These are phyloP conservation scores for Catonia carolina DNA, from an alignment of 2,888 invertebrate genomes.

Conservation along the genomic window DNA sequence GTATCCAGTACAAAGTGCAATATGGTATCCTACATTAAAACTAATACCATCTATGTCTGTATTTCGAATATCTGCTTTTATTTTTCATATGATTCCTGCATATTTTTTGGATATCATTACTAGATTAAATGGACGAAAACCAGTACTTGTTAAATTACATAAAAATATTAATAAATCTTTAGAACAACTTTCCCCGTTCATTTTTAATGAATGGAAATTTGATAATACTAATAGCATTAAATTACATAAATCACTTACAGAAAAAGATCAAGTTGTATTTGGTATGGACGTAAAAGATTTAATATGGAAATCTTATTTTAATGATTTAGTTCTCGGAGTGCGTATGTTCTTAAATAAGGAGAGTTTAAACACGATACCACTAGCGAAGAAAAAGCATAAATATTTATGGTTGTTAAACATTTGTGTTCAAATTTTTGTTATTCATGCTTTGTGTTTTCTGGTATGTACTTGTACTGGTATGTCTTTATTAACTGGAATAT, in stretches of 20 bases:
- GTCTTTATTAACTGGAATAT: too few relatives aligned
- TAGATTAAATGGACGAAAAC: slow-evolving; percentile 68
- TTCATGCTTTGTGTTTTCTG: too few relatives aligned
- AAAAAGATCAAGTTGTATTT: slow-evolving; percentile 56
- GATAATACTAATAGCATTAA: slow-evolving; percentile 59
- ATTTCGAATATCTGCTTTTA: slow-evolving; percentile 75
- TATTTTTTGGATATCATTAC: slow-evolving; percentile 73
- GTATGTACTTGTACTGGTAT: too few relatives aligned
- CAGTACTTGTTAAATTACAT: slow-evolving; percentile 83
- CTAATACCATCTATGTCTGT: slow-evolving; percentile 63
- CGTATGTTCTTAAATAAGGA: slow-evolving; percentile 77
- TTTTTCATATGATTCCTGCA: slow-evolving; percentile 88
- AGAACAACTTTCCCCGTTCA: slow-evolving; percentile 71
- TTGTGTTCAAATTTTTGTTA: too few relatives aligned
- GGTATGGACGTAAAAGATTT: slow-evolving; percentile 63
- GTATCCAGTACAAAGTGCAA: slow-evolving; percentile 73
- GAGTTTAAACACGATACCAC: slow-evolving; percentile 57
- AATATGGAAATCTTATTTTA: slow-evolving; percentile 75
- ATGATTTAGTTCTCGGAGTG: slow-evolving; percentile 68
- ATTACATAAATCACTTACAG: slow-evolving; percentile 54
- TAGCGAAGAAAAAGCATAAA: slow-evolving; percentile 65
- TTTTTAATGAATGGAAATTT: slow-evolving; percentile 85
- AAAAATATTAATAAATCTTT: slow-evolving; percentile 80
- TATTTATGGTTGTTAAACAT: too few relatives aligned
- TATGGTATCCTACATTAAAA: slow-evolving; percentile 78